Base-by-base conservation (phyloP, 2,113 vertebrate genomes). In the Nibea coibor region DNA sequence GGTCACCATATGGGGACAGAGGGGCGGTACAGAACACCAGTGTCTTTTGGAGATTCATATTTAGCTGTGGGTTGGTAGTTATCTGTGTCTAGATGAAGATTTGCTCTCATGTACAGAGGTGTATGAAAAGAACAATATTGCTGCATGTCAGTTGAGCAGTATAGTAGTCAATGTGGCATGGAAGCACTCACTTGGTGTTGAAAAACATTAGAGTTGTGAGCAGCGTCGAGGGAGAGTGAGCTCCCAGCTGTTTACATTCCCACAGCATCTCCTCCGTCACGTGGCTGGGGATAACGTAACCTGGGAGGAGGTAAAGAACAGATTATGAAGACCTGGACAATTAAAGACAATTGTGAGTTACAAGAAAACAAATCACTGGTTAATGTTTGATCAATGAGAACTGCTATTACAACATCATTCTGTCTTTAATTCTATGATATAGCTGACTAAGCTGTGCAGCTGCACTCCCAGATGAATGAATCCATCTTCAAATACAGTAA, bases 201-300 rank as follows among this genome's bases (percentile, higher is more conserved):
- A 99, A 99, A 94, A 99, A 99, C 98, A 99, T 99, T 80, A 99
- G 94, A 39, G 98, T 99, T 80, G 97, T 99, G 80, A 99, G 96
- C 83, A 99, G 94, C 28, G 98, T 99, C 56, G 98, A 96, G 63
- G 98, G 98, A 43, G 98, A 99, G 89, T 99, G 98, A 83, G 98
- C 98, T 67, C 98, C 98, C 35, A 99, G 95, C 93, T 99, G 98
- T 91, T 99, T 99, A 92, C 98, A 98, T 93, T 99, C 98, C 98
- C 98, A 99, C 50, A 99, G 94, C 98, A 99, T 99, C 91, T 99
- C 98, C 93, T 99, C 98, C 2, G 98, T 99, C 89, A 99, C 97
- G 8, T 99, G 98, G 93, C 98, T 99, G 88, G 98, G 97, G 86
- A 99, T 97, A 69, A 99, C 93, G 59, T 98, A 99, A 90, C 98